A percentile compares a stretch with the other conserved stretches of the same genome.
These are phyloP conservation scores for Catamblyrhynchus diadema DNA, from an alignment of 2,797 vertebrate species.

Conservation along the genomic window DNA sequence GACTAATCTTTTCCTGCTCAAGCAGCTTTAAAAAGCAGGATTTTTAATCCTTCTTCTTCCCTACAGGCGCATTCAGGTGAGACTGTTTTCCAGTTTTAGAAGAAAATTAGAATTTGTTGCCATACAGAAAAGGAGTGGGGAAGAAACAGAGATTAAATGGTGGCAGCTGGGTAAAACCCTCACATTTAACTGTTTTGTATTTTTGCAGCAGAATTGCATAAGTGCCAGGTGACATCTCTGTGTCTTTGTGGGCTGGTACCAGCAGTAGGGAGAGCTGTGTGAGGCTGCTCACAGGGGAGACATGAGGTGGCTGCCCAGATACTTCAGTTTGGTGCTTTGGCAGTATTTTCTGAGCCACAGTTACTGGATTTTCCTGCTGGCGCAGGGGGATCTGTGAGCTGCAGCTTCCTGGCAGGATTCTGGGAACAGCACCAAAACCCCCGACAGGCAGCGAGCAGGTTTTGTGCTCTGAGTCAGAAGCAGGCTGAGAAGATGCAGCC, in stretches of 20 bases:
- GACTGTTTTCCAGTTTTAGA: neutral
- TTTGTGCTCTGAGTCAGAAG: slow-evolving; percentile 47
- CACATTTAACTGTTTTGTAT: neutral
- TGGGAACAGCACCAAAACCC: slow-evolving; percentile 41
- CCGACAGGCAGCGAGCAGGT: neutral
- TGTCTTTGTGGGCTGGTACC: neutral
- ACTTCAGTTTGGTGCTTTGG: neutral
- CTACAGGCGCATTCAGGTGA: neutral
- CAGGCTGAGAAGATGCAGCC: slow-evolving; percentile 33
- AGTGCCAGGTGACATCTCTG: slow-evolving; percentile 3
- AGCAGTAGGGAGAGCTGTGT: neutral
- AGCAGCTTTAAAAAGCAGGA: neutral
- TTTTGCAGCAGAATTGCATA: neutral
- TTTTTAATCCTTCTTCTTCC: neutral
- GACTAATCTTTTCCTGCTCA: neutral
- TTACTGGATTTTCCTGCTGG: neutral
- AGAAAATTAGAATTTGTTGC: neutral
- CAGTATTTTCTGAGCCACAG: neutral
- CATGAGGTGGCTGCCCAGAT: neutral
- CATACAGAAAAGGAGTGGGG: neutral
- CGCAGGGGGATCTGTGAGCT: neutral
- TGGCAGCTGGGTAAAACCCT: neutral
- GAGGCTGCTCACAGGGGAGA: neutral
- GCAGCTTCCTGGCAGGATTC: slow-evolving; percentile 13
- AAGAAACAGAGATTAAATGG: neutral